phyloP scores from a whole-genome alignment of 2,888 invertebrate species.

The Smittia aterrima region DNA sequence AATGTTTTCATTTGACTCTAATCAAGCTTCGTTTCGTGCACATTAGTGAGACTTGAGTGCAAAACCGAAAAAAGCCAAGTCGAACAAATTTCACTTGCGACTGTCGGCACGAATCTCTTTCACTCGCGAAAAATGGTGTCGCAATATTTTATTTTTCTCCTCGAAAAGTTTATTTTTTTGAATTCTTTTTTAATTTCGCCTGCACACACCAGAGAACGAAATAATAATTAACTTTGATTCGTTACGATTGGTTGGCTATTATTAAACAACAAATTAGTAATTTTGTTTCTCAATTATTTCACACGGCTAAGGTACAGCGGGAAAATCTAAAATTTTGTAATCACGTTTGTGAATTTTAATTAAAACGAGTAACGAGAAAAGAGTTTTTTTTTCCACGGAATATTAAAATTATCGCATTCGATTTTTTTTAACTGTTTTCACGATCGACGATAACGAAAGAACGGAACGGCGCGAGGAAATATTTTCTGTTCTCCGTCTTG shows the following conservation, averaged over 20 bases:
- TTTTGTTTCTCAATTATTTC: constrained; percentile 34
- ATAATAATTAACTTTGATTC: constrained; percentile 38
- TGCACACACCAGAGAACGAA: constrained; percentile 13
- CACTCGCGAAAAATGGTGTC: constrained; percentile 9
- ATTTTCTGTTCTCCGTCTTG: neutral
- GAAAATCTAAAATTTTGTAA: neutral
- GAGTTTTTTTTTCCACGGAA: neutral
- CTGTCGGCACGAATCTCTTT: constrained; percentile 2
- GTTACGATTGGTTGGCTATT: constrained; percentile 35
- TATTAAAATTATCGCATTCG: neutral
- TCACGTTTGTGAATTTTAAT: constrained; percentile 19
- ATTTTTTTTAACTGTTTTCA: constrained; percentile 2
- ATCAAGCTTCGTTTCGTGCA: neutral
- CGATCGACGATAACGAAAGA: neutral
- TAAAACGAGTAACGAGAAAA: constrained; percentile 3
- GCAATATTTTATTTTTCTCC: constrained; percentile 5
- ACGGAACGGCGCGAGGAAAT: neutral
- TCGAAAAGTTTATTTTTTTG: neutral
- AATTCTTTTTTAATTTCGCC: neutral
- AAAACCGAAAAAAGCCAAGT: neutral
- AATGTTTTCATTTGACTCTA: neutral
- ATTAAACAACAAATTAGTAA: constrained; percentile 40
- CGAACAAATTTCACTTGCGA: constrained; percentile 9
- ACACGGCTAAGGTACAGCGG: constrained; percentile 32
- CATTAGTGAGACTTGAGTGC: constrained; percentile 6